These are phyloP conservation scores for Leptopilina boulardi DNA, from an alignment of 1,140 invertebrate genomes.

Conservation along the genomic window DNA sequence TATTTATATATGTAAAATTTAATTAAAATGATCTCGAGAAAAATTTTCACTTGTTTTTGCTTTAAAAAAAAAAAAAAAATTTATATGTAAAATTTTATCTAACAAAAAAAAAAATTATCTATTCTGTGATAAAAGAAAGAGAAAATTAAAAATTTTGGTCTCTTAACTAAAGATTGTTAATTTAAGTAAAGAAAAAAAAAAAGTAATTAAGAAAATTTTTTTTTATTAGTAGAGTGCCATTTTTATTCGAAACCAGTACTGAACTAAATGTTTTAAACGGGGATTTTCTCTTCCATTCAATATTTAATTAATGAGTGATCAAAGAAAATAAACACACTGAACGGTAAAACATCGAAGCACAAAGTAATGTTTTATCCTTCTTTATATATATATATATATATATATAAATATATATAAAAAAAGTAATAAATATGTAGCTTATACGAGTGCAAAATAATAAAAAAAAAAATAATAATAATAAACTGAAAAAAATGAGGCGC, in stretches of 20 bases:
- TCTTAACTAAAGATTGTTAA: constrained; percentile 29
- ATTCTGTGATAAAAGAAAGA: constrained; percentile 18
- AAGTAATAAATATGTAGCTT: constrained; percentile 11
- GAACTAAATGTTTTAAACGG: constrained; percentile 18
- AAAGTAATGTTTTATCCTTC: constrained; percentile 30
- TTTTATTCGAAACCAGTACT: constrained; percentile 16
- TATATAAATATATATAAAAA: neutral
- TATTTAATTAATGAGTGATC: neutral
- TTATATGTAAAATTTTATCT: neutral
- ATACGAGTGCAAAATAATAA: neutral
- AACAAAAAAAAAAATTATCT: neutral
- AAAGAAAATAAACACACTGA: constrained; percentile 27
- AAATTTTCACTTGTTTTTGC: neutral
- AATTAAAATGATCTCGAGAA: neutral
- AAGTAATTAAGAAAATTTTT: neutral
- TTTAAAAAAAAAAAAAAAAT: no score
- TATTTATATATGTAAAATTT: no score
- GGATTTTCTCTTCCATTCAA: constrained; percentile 25
- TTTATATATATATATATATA: neutral
- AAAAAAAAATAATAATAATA: no score
- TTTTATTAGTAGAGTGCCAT: constrained; percentile 18
- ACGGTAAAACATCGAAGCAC: constrained; percentile 32
- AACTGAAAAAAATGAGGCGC: neutral
- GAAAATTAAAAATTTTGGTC: constrained; percentile 29
- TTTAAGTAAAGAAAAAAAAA: neutral